A percentile compares a stretch with the other conserved stretches of the same genome.
These are phyloP conservation scores for Hirtodrosophila alboralis DNA, from an alignment of 2,888 invertebrate genomes.

Conservation along the genomic window DNA sequence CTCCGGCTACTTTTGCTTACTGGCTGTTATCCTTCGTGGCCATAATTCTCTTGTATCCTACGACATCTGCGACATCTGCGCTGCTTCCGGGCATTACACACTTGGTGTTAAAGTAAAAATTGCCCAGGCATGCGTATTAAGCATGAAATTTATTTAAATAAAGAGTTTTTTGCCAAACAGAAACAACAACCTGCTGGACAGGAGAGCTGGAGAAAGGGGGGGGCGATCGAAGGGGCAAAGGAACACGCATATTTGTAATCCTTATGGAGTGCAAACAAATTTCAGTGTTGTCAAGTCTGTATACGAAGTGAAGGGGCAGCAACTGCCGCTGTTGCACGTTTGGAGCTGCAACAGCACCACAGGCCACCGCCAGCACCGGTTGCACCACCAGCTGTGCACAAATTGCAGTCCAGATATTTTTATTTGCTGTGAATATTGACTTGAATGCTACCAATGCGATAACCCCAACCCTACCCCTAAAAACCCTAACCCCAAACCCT, in stretches of 20 bases:
- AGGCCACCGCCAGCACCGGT: constrained; percentile 57
- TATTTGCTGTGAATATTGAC: constrained; percentile 75
- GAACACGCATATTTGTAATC: constrained; percentile 67
- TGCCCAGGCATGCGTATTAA: constrained; percentile 76
- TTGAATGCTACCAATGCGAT: constrained; percentile 42
- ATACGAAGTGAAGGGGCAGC: constrained; percentile 14
- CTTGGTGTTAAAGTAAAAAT: constrained; percentile 76
- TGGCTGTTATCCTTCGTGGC: constrained; percentile 34
- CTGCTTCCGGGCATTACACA: constrained; percentile 74
- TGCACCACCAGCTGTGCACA: constrained; percentile 77
- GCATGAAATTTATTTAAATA: constrained; percentile 77
- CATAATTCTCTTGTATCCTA: constrained; percentile 39
- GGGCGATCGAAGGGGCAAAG: constrained; percentile 1
- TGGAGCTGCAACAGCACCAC: constrained; percentile 49
- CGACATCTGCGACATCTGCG: constrained; percentile 66
- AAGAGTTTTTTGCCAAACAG: constrained; percentile 14
- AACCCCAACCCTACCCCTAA: not conserved
- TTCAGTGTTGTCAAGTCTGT: constrained; percentile 68
- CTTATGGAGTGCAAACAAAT: constrained; percentile 80
- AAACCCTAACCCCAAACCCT: not conserved
- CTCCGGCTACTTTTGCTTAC: not conserved
- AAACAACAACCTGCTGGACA: constrained; percentile 30
- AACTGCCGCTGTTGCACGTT: constrained; percentile 34
- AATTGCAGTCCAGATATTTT: constrained; percentile 78
- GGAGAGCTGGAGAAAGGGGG: not conserved